Conservation (phyloP, 2,113 vertebrate species). For the Spheniscus mendiculus region DNA sequence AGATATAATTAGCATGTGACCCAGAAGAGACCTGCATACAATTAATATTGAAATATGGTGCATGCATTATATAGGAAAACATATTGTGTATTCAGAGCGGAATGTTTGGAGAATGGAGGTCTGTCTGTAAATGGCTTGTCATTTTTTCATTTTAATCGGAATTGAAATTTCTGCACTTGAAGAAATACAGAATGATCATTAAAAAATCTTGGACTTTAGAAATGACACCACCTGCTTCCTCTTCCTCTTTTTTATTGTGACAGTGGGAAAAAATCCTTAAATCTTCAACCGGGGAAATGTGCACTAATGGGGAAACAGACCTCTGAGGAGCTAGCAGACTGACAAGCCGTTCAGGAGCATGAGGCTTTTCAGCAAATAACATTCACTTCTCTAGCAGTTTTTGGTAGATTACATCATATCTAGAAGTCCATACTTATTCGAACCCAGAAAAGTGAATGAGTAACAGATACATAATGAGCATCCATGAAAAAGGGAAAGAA, state of each 20-base stretch:
- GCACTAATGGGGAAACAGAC: conserved; percentile 29
- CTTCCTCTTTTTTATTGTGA: neutral
- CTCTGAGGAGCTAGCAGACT: neutral
- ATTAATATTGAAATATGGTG: conserved; percentile 48
- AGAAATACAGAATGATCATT: conserved; percentile 17
- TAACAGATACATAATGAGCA: neutral
- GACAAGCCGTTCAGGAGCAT: neutral
- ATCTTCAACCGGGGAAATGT: neutral
- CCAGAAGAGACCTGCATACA: conserved; percentile 44
- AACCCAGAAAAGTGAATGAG: neutral
- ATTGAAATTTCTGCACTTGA: neutral
- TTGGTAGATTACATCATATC: conserved; percentile 8
- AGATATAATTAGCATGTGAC: conserved; percentile 62
- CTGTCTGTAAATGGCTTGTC: conserved; percentile 14
- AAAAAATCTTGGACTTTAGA: conserved; percentile 17
- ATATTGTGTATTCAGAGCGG: conserved; percentile 5
- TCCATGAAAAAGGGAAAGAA: neutral
- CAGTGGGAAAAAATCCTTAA: neutral
- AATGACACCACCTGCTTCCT: conserved; percentile 9
- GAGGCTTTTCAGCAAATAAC: conserved; percentile 24
- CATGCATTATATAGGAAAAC: neutral
- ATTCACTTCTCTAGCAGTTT: neutral
- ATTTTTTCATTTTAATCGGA: neutral
- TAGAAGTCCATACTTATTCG: neutral
- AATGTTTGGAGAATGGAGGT: neutral